Conservation (phyloP, 2,113 vertebrate genomes). For the Calypte anna region DNA sequence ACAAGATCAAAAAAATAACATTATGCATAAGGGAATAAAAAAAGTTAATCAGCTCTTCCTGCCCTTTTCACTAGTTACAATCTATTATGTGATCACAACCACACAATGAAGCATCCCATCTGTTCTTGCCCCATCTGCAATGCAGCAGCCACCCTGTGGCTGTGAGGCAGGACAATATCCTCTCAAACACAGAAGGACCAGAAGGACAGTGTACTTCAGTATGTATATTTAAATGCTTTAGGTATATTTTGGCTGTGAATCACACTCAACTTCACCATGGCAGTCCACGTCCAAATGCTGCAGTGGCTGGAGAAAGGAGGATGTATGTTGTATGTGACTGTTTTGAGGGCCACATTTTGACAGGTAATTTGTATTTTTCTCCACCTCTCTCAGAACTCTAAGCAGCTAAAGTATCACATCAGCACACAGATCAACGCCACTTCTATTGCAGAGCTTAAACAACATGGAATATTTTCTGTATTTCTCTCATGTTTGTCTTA, state of each 20-base stretch:
- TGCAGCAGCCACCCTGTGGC: neutral
- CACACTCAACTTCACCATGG: neutral
- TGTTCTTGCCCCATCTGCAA: neutral
- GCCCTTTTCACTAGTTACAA: neutral
- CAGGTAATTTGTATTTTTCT: neutral
- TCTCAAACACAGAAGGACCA: neutral
- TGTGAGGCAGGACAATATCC: neutral
- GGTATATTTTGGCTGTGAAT: neutral
- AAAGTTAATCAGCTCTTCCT: neutral
- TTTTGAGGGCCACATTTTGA: neutral
- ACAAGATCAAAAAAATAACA: neutral
- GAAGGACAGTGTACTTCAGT: neutral
- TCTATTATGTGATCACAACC: neutral
- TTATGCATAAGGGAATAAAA: neutral
- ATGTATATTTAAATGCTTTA: neutral
- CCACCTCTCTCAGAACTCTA: neutral
- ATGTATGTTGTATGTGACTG: neutral
- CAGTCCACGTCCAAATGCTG: neutral
- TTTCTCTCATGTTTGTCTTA: neutral
- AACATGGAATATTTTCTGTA: neutral
- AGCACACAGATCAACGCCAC: neutral
- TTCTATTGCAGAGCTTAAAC: neutral
- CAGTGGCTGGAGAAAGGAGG: neutral
- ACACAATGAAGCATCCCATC: neutral
- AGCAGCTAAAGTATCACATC: neutral